Base-by-base conservation (phyloP, 2,113 vertebrate genomes). In the Paraplagusia blochii region DNA sequence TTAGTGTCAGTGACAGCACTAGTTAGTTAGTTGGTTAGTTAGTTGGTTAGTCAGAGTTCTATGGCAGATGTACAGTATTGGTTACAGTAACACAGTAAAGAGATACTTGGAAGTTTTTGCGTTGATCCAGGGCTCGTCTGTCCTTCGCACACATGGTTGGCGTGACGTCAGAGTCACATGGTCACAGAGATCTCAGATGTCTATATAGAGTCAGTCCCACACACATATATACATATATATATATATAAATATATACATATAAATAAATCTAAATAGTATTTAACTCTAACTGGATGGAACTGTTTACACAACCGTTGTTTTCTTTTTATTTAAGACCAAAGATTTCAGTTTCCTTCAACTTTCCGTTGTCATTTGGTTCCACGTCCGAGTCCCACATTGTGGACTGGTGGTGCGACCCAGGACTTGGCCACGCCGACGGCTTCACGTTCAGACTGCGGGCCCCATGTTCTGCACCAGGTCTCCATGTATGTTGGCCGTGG, bases 261-360 rank as follows among this genome's bases (percentile, higher is more conserved):
- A 47, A 50, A 68, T 35, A 42, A 36, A 11, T 43, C 42, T 66
- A 12, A 69, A 63, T 63, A 38, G 50, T 50, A 44, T 33, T 43
- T n/a, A n/a, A n/a, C n/a, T n/a, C n/a, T n/a, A n/a, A n/a, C n/a
- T 4, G 22, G 22, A 29, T 29, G 22, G 22, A 29, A 42, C 68
- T 35, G 46, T 63, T 69, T 47, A n/a, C n/a, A n/a, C n/a, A n/a
- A n/a, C n/a, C n/a, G 63, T 44, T 34, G 57, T 17, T 11, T 44
- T 45, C 42, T 55, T 62, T n/a, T 46, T 60, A 53, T 40, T 44
- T 66, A 71, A 87, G 72, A 85, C 90, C 89, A 91, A 91, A 91
- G 88, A 91, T 82, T 88, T 89, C 13, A 86, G 80, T 91, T 91
- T 59, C 63, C 42, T 69, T 68, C n/a, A 58, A 53, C 58, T 69